Evolutionary conservation across 2,888 invertebrate species (phyloP).

Genomic region (Torymus auratus): DNA sequence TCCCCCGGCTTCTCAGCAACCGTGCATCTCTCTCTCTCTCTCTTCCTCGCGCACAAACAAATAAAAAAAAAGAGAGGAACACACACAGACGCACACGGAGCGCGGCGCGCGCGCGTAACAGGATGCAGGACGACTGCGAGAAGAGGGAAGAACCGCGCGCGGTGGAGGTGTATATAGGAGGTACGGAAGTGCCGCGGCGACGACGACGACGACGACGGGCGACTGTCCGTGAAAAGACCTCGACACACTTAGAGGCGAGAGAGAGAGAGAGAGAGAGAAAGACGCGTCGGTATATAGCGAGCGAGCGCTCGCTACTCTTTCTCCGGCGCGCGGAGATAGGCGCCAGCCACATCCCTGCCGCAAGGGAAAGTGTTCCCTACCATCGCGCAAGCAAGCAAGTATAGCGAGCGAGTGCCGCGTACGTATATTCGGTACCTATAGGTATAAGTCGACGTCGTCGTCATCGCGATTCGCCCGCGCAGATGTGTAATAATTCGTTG

Average conservation of each 20-base stretch:
- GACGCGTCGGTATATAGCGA: too few species aligned
- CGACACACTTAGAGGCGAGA: conserved; percentile 73
- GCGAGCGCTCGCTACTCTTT: conserved; percentile 5
- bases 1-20: not conserved
- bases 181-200: conserved; percentile 46
- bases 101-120: conserved; percentile 9
- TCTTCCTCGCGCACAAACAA: not conserved
- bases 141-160: conserved; percentile 61
- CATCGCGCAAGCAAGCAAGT: conserved; percentile 40
- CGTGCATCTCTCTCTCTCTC: not conserved
- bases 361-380: conserved; percentile 75
- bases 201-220: conserved; percentile 64
- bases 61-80: conserved; percentile 3
- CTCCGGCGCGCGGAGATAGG: conserved; percentile 67
- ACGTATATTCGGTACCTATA: not conserved
- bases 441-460: conserved; percentile 28
- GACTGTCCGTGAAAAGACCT: conserved; percentile 76
- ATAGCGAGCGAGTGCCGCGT: not conserved
- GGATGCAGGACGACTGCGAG: conserved; percentile 39
- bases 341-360: conserved; percentile 66
- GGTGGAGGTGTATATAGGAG: not conserved
- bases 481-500: too few species aligned
- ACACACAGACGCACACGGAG: not conserved
- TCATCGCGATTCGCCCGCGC: conserved; percentile 60
- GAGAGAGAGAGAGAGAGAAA: too few species aligned